phyloP scores from a whole-genome alignment of 2,797 vertebrate genomes.

The Gymnothorax reevesii region DNA sequence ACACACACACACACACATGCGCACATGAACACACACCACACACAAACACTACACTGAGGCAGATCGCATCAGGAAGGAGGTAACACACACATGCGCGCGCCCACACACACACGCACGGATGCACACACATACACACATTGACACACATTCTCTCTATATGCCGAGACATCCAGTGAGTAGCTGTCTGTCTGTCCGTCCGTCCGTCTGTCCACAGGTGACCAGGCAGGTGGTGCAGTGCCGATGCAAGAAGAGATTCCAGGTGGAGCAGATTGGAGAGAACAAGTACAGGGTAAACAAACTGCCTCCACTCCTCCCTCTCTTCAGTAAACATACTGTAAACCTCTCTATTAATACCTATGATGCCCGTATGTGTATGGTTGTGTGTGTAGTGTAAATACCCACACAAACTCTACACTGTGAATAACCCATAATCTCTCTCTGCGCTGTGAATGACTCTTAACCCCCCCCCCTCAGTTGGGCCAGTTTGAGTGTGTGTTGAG shows the following conservation, averaged over 20 bases:
- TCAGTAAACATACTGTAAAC: no score
- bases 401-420: background rate
- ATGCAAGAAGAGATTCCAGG: constrained; percentile 88
- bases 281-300: constrained; percentile 85
- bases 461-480: constrained; percentile 77
- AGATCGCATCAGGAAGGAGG: constrained; percentile 89
- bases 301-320: background rate
- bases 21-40: constrained; percentile 79
- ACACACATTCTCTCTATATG: background rate
- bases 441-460: background rate
- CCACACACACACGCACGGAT: background rate
- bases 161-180: background rate
- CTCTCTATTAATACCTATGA: no score
- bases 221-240: constrained; percentile 90
- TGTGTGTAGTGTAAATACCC: no score
- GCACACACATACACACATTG: background rate
- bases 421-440: background rate
- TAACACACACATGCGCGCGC: constrained; percentile 41
- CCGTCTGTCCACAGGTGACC: constrained; percentile 72
- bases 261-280: constrained; percentile 90
- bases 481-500: constrained; percentile 96
- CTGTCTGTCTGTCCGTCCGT: constrained; percentile 18
- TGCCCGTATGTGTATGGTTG: no score
- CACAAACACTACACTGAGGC: constrained; percentile 85
- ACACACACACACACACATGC: constrained; percentile 85